These are phyloP conservation scores for Motacilla tschutschensis DNA, from an alignment of 2,113 vertebrate genomes.

Conservation along the genomic window DNA sequence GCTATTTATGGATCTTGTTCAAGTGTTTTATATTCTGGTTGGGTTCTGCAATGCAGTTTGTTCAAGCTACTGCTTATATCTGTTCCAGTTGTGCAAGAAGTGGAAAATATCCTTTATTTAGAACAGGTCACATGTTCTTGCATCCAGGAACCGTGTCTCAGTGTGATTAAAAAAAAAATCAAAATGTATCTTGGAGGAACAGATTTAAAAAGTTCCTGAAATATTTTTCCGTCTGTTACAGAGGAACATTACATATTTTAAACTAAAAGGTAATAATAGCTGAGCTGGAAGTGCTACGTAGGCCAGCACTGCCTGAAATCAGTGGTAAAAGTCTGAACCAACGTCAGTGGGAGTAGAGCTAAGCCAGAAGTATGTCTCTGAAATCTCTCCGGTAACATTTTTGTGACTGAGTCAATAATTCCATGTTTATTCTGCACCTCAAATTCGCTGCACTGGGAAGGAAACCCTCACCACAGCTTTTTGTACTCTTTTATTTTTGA, in stretches of 20 bases:
- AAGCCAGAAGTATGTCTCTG: background rate
- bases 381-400: constrained; percentile 17
- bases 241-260: constrained; percentile 45
- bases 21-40: constrained; percentile 62
- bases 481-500: background rate
- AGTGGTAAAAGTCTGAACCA: constrained; percentile 1
- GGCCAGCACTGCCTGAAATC: background rate
- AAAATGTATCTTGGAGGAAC: constrained; percentile 72
- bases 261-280: constrained; percentile 31
- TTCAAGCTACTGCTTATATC: constrained; percentile 79
- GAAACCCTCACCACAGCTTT: constrained; percentile 15
- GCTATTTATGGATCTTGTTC: constrained; percentile 71
- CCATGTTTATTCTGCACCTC: constrained; percentile 42
- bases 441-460: background rate
- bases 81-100: constrained; percentile 84
- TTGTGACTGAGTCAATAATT: constrained; percentile 38
- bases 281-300: background rate
- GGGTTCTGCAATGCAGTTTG: constrained; percentile 73
- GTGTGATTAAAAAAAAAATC: constrained; percentile 47
- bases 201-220: constrained; percentile 73
- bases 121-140: constrained; percentile 81
- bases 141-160: constrained; percentile 75
- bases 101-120: constrained; percentile 88
- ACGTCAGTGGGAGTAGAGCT: constrained; percentile 1
- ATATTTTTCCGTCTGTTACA: constrained; percentile 60